Evolutionary conservation across 2,113 vertebrate species (phyloP).

Genomic region (Pseudorectes ferrugineus): DNA sequence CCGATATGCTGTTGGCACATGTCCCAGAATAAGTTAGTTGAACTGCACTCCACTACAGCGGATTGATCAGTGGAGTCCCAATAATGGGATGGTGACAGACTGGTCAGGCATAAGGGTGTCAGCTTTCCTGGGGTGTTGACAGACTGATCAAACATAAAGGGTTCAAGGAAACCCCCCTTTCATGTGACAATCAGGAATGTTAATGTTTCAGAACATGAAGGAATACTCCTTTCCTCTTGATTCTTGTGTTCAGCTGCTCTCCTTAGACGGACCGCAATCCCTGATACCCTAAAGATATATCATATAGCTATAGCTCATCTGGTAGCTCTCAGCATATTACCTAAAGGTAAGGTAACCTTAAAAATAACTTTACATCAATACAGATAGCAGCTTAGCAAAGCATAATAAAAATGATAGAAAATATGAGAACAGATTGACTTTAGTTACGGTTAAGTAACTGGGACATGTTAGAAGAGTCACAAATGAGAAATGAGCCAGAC

Average conservation of each 20-base stretch:
- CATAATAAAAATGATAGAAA: background rate
- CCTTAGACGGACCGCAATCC: background rate
- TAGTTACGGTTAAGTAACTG: background rate
- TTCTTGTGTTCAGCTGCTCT: background rate
- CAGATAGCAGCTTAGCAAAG: background rate
- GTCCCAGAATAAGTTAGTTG: background rate
- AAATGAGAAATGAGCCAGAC: background rate
- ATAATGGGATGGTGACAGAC: background rate
- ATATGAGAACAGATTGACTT: background rate
- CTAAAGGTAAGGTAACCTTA: background rate
- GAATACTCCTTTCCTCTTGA: background rate
- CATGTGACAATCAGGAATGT: background rate
- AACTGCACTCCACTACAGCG: background rate
- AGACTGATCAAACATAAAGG: background rate
- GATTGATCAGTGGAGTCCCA: background rate
- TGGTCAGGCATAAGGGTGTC: background rate
- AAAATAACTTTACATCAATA: background rate
- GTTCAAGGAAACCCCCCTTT: background rate
- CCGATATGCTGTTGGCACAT: background rate
- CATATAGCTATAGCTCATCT: background rate
- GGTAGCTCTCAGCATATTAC: background rate
- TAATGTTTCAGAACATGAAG: background rate
- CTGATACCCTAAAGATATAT: background rate
- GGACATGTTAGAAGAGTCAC: background rate
- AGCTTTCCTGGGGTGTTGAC: background rate